Percentiles rank a stretch among this genome's conserved stretches.
These are phyloP conservation scores for Hylaeus anthracinus DNA, from an alignment of 1,140 invertebrate species.

Conservation along the genomic window DNA sequence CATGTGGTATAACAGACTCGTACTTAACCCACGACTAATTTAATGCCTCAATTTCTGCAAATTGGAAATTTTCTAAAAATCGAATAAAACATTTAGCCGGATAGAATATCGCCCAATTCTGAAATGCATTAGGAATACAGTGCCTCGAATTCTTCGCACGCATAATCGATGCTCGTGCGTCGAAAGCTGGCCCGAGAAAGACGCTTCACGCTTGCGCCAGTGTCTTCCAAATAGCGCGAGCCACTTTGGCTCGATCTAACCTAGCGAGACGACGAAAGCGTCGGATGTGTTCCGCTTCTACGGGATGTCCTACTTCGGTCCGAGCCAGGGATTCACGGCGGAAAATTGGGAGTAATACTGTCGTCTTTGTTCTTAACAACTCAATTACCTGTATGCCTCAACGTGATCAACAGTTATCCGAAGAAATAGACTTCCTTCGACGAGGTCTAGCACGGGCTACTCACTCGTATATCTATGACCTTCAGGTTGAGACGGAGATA, in stretches of 20 bases:
- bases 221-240: conserved; percentile 52
- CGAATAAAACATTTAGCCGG: too few relatives aligned
- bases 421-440: neutral
- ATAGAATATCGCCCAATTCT: neutral
- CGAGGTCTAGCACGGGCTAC: too few relatives aligned
- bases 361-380: conserved; percentile 1
- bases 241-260: conserved; percentile 49
- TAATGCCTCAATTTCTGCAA: too few relatives aligned
- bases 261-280: conserved; percentile 41
- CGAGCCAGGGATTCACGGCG: conserved; percentile 33
- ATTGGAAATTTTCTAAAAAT: too few relatives aligned
- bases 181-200: conserved; percentile 2
- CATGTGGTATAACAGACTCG: too few relatives aligned
- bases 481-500: too few relatives aligned
- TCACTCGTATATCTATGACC: too few relatives aligned
- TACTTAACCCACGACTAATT: too few relatives aligned
- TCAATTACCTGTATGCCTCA: too few relatives aligned
- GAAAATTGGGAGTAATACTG: conserved; percentile 48
- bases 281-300: conserved; percentile 30
- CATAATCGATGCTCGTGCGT: conserved; percentile 47
- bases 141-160: conserved; percentile 23
- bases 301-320: conserved; percentile 31
- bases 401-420: neutral
- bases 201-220: conserved; percentile 43
- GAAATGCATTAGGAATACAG: neutral